Conservation (phyloP, 2,113 vertebrate genomes). For the Leucoraja erinaceus region DNA sequence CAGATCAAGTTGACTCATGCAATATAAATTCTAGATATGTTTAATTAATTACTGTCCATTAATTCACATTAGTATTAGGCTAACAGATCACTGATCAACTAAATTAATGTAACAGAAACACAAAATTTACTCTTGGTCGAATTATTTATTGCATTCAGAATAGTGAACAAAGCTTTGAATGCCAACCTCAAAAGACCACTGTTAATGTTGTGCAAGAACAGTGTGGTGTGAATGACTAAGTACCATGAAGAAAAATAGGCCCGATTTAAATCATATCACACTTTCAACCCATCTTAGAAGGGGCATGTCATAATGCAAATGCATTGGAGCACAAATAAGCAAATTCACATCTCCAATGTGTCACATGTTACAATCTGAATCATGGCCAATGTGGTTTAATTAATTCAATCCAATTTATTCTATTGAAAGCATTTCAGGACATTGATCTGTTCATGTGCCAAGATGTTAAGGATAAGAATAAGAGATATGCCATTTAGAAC, state of each 20-base stretch:
- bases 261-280: not conserved
- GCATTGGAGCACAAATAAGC: not conserved
- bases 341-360: not conserved
- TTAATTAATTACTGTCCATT: not conserved
- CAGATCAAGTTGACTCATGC: not conserved
- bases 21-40: not conserved
- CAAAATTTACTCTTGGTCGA: not conserved
- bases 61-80: not conserved
- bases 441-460: not conserved
- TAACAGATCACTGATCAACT: not conserved
- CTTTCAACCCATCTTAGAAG: not conserved
- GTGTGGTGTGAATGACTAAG: not conserved
- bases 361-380: not conserved
- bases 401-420: not conserved
- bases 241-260: not conserved
- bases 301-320: not conserved
- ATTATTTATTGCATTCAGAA: not conserved
- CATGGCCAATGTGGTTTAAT: not conserved
- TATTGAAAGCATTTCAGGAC: not conserved
- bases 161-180: not conserved
- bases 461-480: not conserved
- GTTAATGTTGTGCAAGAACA: not conserved
- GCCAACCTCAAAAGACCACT: not conserved
- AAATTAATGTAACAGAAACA: not conserved
- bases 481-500: too few relatives aligned